Conservation (phyloP, 2,113 vertebrate species). For the Crocuta crocuta region DNA sequence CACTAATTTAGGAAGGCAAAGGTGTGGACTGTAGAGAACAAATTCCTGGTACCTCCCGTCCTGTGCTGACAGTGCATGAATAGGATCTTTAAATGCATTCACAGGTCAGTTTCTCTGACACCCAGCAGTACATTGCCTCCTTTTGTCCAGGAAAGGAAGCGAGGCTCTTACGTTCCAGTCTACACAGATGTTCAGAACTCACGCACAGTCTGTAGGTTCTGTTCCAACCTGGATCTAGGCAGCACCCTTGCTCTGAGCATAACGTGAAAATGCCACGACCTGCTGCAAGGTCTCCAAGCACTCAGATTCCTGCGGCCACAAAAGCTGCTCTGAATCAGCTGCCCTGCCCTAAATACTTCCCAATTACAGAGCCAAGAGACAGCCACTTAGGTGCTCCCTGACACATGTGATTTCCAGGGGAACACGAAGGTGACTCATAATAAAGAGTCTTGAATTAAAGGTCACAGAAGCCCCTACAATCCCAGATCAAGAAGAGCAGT, state of each 20-base stretch:
- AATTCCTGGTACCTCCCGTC: background rate
- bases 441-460: slow-evolving; percentile 52
- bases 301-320: background rate
- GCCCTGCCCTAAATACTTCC: background rate
- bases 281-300: background rate
- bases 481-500: slow-evolving; percentile 54
- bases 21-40: background rate
- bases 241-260: background rate
- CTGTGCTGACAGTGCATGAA: background rate
- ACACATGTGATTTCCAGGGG: slow-evolving; percentile 19
- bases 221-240: background rate
- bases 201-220: background rate
- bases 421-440: slow-evolving; percentile 36
- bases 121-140: background rate
- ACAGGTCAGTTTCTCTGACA: background rate
- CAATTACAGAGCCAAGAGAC: slow-evolving; percentile 41
- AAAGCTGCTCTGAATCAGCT: slow-evolving; percentile 12
- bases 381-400: background rate
- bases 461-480: slow-evolving; percentile 47
- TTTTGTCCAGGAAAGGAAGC: background rate
- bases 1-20: background rate
- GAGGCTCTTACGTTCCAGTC: background rate
- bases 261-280: background rate
- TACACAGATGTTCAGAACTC: background rate
- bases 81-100: background rate